Percentiles rank a stretch among this genome's conserved stretches.
phyloP scores from a whole-genome alignment of 1,140 invertebrate genomes.

The Saccostrea echinata region DNA sequence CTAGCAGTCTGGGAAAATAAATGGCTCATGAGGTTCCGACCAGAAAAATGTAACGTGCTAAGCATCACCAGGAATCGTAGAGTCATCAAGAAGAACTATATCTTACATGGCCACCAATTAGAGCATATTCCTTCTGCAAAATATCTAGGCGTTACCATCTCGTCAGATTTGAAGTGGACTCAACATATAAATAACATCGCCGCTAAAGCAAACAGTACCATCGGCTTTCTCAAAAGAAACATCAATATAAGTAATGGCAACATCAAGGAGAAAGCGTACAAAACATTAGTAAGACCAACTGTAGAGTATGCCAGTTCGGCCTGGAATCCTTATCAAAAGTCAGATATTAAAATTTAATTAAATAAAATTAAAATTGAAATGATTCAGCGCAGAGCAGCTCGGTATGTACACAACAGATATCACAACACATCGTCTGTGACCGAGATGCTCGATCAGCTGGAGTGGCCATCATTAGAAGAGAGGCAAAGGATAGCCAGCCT shows the following conservation, averaged over 20 bases:
- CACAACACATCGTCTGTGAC: slow-evolving; percentile 48
- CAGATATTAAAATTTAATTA: too few relatives aligned
- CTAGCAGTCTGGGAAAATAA: slow-evolving; percentile 10
- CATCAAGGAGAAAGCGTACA: slow-evolving; percentile 55
- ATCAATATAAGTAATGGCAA: not conserved
- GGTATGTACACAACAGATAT: slow-evolving; percentile 49
- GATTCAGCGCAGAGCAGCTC: slow-evolving; percentile 61
- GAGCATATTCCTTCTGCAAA: too few relatives aligned
- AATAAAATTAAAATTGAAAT: slow-evolving; percentile 55
- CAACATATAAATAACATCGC: not conserved
- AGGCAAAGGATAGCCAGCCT: too few relatives aligned
- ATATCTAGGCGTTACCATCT: too few relatives aligned
- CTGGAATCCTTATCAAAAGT: slow-evolving; percentile 45
- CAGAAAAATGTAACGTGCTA: slow-evolving; percentile 41
- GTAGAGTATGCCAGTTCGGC: slow-evolving; percentile 53
- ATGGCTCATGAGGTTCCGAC: slow-evolving; percentile 53
- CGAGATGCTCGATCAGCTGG: slow-evolving; percentile 51
- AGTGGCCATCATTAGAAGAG: too few relatives aligned
- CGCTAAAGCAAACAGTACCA: slow-evolving; percentile 39
- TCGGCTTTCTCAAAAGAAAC: slow-evolving; percentile 46
- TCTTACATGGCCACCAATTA: too few relatives aligned
- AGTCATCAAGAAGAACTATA: not conserved
- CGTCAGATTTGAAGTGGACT: too few relatives aligned
- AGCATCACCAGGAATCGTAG: slow-evolving; percentile 41
- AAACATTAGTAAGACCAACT: slow-evolving; percentile 46